phyloP scores from a whole-genome alignment of 2,797 vertebrate species.

The Tokudaia muenninki region DNA sequence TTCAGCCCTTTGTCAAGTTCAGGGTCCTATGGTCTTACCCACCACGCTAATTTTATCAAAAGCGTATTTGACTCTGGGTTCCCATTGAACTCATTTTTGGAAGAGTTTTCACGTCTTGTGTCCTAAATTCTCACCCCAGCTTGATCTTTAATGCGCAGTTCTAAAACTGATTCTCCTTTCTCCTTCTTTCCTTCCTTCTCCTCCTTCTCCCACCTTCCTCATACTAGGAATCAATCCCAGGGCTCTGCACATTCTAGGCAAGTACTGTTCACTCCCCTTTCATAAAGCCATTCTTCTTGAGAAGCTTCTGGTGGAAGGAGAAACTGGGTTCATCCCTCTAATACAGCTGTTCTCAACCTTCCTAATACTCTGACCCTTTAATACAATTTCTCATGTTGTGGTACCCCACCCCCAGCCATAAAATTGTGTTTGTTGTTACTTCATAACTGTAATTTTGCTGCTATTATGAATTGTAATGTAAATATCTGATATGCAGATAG shows the following conservation, averaged over 20 bases:
- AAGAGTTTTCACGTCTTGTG: constrained; percentile 17
- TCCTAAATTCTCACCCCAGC: constrained; percentile 32
- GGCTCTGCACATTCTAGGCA: not conserved
- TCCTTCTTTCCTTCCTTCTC: not conserved
- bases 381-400: not conserved
- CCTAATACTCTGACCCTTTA: not conserved
- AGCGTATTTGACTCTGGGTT: constrained; percentile 25
- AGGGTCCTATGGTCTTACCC: not conserved
- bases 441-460: not conserved
- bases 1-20: not conserved
- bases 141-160: not conserved
- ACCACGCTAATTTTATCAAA: constrained; percentile 39
- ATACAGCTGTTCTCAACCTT: not conserved
- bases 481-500: not conserved
- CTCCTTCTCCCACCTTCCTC: too few relatives aligned
- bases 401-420: not conserved
- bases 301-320: not conserved
- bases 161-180: not conserved
- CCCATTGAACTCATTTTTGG: not conserved
- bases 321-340: not conserved
- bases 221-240: not conserved
- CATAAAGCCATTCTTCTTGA: not conserved
- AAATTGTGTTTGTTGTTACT: not conserved
- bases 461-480: not conserved
- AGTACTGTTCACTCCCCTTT: not conserved